Evolutionary conservation across 1,140 invertebrate species (phyloP).

Genomic region (Amphibalanus amphitrite): DNA sequence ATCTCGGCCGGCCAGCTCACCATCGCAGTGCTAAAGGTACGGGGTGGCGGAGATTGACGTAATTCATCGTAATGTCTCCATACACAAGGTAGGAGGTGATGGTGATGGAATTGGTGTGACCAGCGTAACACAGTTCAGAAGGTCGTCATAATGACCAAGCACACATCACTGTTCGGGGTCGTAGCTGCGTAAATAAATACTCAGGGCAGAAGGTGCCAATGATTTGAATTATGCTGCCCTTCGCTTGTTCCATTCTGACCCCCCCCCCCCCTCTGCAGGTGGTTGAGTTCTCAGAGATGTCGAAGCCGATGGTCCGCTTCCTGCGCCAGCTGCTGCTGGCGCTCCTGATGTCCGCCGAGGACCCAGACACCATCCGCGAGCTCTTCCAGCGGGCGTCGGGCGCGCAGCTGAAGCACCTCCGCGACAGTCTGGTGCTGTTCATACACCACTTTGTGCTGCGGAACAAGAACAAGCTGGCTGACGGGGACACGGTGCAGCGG

Average conservation of each 20-base stretch:
- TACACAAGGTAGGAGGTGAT: too few species aligned
- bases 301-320: slow-evolving; percentile 46
- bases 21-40: slow-evolving; percentile 68
- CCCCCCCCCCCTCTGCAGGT: background rate
- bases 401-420: background rate
- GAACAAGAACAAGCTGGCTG: background rate
- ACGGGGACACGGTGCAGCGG: background rate
- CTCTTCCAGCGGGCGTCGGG: background rate
- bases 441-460: background rate
- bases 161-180: too few species aligned
- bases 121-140: too few species aligned
- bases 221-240: too few species aligned
- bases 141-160: too few species aligned
- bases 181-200: too few species aligned
- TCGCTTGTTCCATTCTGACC: too few species aligned
- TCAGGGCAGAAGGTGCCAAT: too few species aligned
- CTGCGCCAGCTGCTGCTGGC: slow-evolving; percentile 49
- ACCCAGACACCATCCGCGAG: background rate
- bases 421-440: background rate
- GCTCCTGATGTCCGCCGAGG: slow-evolving; percentile 34
- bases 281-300: slow-evolving; percentile 59
- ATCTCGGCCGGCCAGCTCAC: slow-evolving; percentile 57
- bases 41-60: too few species aligned
- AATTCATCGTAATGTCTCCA: too few species aligned
- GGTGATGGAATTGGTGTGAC: too few species aligned